Percentiles rank a stretch among this genome's conserved stretches.
These are phyloP conservation scores for Nowickia ferox DNA, from an alignment of 2,888 invertebrate species.

Conservation along the genomic window DNA sequence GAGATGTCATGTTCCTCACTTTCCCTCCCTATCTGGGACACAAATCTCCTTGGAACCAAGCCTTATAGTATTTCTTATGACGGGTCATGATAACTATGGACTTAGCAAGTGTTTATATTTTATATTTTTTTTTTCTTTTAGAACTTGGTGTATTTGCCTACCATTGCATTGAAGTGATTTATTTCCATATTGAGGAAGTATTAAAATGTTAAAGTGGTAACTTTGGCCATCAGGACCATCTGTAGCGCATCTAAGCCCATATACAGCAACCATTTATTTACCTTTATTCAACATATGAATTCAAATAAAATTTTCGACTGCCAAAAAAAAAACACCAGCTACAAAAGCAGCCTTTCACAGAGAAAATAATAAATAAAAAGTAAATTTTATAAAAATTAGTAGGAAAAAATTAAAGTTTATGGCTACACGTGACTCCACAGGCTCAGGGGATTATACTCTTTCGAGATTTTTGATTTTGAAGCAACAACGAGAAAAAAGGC, in stretches of 20 bases:
- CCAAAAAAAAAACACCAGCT: neutral
- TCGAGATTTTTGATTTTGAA: slow-evolving; percentile 70
- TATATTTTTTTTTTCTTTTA: too few species aligned
- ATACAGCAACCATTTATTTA: slow-evolving; percentile 20
- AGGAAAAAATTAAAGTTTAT: slow-evolving; percentile 65
- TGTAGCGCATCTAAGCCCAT: slow-evolving; percentile 33
- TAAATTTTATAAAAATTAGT: slow-evolving; percentile 62
- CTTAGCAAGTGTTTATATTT: too few species aligned
- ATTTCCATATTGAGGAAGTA: too few species aligned
- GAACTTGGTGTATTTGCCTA: too few species aligned
- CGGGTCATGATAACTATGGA: too few species aligned
- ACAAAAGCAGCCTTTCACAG: slow-evolving; percentile 34
- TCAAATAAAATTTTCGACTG: slow-evolving; percentile 59
- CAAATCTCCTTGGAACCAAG: too few species aligned
- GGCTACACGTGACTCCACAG: slow-evolving; percentile 73
- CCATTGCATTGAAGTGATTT: too few species aligned
- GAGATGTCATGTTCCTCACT: too few species aligned
- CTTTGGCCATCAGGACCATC: neutral
- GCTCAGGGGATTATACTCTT: slow-evolving; percentile 73
- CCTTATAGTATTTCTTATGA: too few species aligned
- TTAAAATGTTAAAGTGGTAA: too few species aligned
- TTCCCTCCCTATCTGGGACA: too few species aligned
- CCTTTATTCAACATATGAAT: slow-evolving; percentile 61
- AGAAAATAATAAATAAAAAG: slow-evolving; percentile 20
- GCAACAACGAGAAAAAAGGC: slow-evolving; percentile 30